A percentile compares a stretch with the other conserved stretches of the same genome.
Conservation (phyloP, 2,113 vertebrate genomes). For the Notarius lentiginosus region DNA sequence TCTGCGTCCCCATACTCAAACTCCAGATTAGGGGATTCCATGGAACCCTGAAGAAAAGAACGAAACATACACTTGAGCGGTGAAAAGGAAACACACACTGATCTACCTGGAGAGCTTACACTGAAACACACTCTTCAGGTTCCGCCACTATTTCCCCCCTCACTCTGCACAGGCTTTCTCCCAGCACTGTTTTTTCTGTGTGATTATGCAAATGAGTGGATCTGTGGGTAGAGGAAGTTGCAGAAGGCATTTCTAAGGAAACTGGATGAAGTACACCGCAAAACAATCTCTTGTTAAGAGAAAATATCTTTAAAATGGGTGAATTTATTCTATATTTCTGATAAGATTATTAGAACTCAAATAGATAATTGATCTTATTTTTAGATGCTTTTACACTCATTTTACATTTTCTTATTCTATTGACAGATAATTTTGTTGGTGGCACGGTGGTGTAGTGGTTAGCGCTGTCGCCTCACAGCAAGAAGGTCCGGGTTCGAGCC, state of each 20-base stretch:
- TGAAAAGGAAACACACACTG: constrained; percentile 40
- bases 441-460: no score
- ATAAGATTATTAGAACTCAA: no score
- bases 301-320: no score
- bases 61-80: neutral
- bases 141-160: constrained; percentile 28
- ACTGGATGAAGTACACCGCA: neutral
- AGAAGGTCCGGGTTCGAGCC: no score
- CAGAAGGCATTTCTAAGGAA: neutral
- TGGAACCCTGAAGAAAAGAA: constrained; percentile 78
- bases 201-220: constrained; percentile 37
- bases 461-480: no score
- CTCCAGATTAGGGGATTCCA: constrained; percentile 92
- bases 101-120: constrained; percentile 17
- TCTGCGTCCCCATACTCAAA: constrained; percentile 92
- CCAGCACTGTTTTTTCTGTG: constrained; percentile 21
- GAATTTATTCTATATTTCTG: no score
- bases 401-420: no score
- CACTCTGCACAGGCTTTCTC: neutral
- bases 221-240: neutral
- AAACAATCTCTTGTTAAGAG: no score
- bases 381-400: no score
- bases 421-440: no score
- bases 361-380: no score
- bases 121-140: constrained; percentile 31